phyloP scores from a whole-genome alignment of 2,888 invertebrate species.

The Apocheima hispidaria region DNA sequence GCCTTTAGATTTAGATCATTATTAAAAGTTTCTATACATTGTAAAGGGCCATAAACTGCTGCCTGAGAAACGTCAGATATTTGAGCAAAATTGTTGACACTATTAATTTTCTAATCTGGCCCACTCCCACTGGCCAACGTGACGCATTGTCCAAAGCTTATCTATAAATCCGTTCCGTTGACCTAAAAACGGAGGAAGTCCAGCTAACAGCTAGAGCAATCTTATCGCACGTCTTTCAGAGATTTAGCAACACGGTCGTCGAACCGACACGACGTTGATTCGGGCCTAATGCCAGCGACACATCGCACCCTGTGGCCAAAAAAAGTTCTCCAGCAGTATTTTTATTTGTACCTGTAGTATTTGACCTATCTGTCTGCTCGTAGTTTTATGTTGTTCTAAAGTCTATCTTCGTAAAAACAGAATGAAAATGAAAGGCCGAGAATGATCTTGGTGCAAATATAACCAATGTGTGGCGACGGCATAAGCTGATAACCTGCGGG shows the following conservation, averaged over 20 bases:
- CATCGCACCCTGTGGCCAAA: neutral
- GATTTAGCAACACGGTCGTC: constrained; percentile 59
- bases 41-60: neutral
- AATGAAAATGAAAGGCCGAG: neutral
- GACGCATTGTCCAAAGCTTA: constrained; percentile 43
- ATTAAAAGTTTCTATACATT: neutral
- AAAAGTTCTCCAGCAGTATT: neutral
- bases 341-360: no score
- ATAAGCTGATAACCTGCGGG: constrained; percentile 38
- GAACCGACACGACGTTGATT: constrained; percentile 1
- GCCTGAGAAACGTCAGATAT: constrained; percentile 1
- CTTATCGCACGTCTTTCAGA: constrained; percentile 45
- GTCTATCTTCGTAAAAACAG: no score
- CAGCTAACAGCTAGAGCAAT: constrained; percentile 46
- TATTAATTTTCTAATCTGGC: constrained; percentile 12
- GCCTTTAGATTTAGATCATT: no score
- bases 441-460: neutral
- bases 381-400: no score
- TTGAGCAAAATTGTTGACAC: neutral
- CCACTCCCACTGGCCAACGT: constrained; percentile 34
- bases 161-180: constrained; percentile 54
- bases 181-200: constrained; percentile 49
- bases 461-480: neutral
- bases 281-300: neutral
- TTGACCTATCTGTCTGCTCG: no score